phyloP scores from a whole-genome alignment of 2,113 vertebrate genomes.

The Turdus rufiventris region DNA sequence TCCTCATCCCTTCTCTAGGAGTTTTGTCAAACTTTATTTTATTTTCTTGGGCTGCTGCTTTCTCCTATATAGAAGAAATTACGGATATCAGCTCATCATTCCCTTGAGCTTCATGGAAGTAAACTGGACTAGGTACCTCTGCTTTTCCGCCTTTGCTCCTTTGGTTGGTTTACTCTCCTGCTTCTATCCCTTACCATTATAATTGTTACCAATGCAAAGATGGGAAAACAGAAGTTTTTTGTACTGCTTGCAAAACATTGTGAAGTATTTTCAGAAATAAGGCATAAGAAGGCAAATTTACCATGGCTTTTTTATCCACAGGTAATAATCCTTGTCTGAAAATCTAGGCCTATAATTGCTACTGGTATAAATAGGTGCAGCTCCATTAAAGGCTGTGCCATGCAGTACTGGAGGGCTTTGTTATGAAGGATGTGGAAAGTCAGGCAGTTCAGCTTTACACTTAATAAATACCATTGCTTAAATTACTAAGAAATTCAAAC shows the following conservation, averaged over 20 bases:
- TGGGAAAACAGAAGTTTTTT: background rate
- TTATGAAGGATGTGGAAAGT: background rate
- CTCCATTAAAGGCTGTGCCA: background rate
- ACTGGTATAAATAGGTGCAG: background rate
- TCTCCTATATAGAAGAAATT: background rate
- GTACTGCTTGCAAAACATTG: background rate
- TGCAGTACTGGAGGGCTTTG: background rate
- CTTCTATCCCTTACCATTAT: background rate
- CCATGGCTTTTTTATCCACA: background rate
- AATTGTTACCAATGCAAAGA: background rate
- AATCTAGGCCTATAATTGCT: background rate
- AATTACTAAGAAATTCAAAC: background rate
- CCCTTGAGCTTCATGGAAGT: background rate
- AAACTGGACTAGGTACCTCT: background rate
- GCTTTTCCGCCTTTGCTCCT: background rate
- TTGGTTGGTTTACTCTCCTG: background rate
- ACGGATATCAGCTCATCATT: background rate
- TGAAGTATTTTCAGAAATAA: background rate
- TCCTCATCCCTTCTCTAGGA: background rate
- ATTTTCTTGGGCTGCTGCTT: background rate
- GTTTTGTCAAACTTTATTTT: background rate
- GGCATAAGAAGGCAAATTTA: background rate
- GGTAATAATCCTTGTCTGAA: background rate
- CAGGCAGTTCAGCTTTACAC: background rate
- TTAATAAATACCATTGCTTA: background rate